Evolutionary conservation across 2,888 invertebrate species (phyloP), one percentile per base, ranked within the genome.

Genomic region (Ormyrus rosae): DNA sequence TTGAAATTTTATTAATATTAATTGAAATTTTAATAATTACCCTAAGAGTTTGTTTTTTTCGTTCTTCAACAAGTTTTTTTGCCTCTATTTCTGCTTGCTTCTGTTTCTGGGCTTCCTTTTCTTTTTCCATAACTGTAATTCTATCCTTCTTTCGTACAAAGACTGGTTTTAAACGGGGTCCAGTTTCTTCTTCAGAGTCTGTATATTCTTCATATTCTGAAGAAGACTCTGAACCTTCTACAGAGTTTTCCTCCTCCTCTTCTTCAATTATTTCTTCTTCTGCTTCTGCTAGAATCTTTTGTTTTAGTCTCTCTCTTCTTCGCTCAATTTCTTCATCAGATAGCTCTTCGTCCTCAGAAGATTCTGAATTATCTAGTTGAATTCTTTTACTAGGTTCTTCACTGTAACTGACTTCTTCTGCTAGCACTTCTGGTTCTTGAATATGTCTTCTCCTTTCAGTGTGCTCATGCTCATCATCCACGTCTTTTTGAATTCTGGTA

Each of bases 41-140:
- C 88, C 96, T 95, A 13, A 98, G 91, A 0, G 99, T 98, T 84
- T 98, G 96, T 76, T 96, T 93, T 84, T 97, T 93, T 80, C 98
- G 92, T 85, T 99, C 98, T 87, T 99, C 98, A 2, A 96, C 96
- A 85, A 96, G 93, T 88, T 96, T 95, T 85, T 96, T 95, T 0
- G 95, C 94, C 86, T 98, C 98, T 0, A 93, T 89, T 91, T 98
- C 98, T 74, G 95, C 92, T 89, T 97, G 96, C 87, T 96, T 96
- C 87, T 96, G 95, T 84, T 95, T 96, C 83, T 95, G 93, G 13
- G 95, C 94, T 91, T 98, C 97, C 67, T 96, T 95, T 86, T 99
- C 99, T 85, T 96, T 96, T 90, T 99, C 99, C 85, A 97, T 96
- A 19, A 99, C 96, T 0, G 99, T 99, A 84, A 99, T 96, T 78